Evolutionary conservation across 2,888 invertebrate species (phyloP), one percentile per base, ranked within the genome.

Genomic region (Tachina fera): DNA sequence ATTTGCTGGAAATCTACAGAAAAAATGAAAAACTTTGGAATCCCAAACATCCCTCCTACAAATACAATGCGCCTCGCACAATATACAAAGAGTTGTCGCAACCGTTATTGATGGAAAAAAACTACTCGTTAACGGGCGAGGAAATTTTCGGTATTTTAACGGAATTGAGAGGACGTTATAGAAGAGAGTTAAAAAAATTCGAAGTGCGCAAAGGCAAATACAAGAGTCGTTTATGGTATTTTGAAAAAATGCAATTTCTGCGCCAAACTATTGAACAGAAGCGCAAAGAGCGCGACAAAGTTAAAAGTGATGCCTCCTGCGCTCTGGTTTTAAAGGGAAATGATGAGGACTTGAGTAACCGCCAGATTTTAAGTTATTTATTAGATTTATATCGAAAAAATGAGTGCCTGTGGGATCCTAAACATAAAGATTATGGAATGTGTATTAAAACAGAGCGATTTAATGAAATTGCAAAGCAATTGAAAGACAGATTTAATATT

Each of bases 21-120:
- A 89, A 88, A 9, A 87, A 88, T 49, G 90, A 90, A 78, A 89
- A 90, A 11, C 88, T 91, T 8, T 91, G 91, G 91, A 90, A 92
- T 84, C 92, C 90, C 39, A 87, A 90, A 16, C 89, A 91, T 87
- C 85, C 88, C 3, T 88, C 89, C n/a, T 92, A 91, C 79, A 91
- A 90, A 83, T 91, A 91, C 80, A 91, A 91, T 87, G 88, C 89
- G 5, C 90, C 90, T 67, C 88, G 89, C 8, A 89, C 88, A 14
- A 83, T 90, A 31, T 91, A 89, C 16, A 86, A 88, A 8, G 89
- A 91, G 16, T 79, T 91, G 43, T 89, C 89, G 0, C 88, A 86
- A 0, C 89, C 90, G 1, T 84, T 91, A 22, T 78, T 89, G 43
- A 75, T 87, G 10, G 88, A 89, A 65, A 87, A 90, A 31, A 88